Evolutionary conservation across 2,888 invertebrate genomes (phyloP).

Genomic region (Charanyca ferruginea): DNA sequence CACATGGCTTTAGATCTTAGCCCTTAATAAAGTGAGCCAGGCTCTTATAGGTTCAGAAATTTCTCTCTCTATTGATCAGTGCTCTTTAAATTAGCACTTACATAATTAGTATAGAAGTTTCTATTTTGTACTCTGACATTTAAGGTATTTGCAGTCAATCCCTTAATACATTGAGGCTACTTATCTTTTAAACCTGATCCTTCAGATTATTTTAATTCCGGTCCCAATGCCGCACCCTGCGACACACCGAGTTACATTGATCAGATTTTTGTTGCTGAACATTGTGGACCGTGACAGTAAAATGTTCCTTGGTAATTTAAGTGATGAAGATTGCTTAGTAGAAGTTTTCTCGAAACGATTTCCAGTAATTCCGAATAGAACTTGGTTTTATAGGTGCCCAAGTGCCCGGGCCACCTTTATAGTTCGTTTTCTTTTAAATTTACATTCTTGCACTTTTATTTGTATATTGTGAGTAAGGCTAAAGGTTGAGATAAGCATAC

Average conservation of each 20-base stretch:
- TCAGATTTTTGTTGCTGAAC: not conserved
- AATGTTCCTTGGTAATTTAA: no score
- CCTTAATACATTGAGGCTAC: not conserved
- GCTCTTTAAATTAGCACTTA: not conserved
- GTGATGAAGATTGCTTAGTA: not conserved
- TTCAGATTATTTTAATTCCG: not conserved
- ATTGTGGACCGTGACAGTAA: not conserved
- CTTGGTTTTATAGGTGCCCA: no score
- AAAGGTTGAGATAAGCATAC: no score
- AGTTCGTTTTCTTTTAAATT: no score
- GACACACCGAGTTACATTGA: not conserved
- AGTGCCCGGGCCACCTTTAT: no score
- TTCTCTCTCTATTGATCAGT: not conserved
- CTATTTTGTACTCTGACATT: not conserved
- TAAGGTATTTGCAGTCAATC: not conserved
- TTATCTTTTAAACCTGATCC: not conserved
- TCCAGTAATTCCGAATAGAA: not conserved
- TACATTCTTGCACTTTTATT: no score
- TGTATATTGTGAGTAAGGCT: no score
- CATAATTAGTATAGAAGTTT: not conserved
- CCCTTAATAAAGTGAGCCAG: not conserved
- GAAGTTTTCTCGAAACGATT: not conserved
- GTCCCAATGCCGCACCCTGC: slow-evolving; percentile 1
- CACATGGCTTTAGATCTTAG: no score
- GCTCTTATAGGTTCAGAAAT: not conserved